phyloP scores from a whole-genome alignment of 37 sponge, comb jelly and placozoan species.

The Aphrocallistes beatrix region DNA sequence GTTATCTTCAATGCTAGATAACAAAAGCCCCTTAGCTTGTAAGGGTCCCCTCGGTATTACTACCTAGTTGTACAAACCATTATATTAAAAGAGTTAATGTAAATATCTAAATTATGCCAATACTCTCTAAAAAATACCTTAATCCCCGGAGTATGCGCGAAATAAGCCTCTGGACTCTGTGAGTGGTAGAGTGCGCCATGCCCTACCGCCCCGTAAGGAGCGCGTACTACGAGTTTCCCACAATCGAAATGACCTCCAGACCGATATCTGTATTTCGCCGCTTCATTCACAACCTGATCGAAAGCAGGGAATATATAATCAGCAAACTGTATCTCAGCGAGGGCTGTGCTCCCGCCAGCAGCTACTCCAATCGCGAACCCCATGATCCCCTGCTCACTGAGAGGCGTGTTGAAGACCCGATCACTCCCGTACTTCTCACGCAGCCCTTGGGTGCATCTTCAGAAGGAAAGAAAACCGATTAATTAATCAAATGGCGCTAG shows the following conservation, averaged over 20 bases:
- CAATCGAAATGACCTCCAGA: slow-evolving; percentile 81
- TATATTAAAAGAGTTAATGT: neutral
- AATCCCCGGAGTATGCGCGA: slow-evolving; percentile 78
- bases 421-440: slow-evolving; percentile 76
- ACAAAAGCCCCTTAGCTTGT: slow-evolving; percentile 88
- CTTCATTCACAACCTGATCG: slow-evolving; percentile 95
- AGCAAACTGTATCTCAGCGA: slow-evolving; percentile 99
- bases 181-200: slow-evolving; percentile 96
- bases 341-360: slow-evolving; percentile 78
- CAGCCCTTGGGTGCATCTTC: slow-evolving; percentile 73
- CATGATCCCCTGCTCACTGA: slow-evolving; percentile 88
- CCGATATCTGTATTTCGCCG: slow-evolving; percentile 86
- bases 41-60: slow-evolving; percentile 86
- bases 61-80: slow-evolving; percentile 33
- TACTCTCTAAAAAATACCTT: slow-evolving; percentile 36
- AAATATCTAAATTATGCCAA: neutral
- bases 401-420: slow-evolving; percentile 89
- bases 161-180: slow-evolving; percentile 88
- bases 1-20: slow-evolving; percentile 69
- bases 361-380: slow-evolving; percentile 92
- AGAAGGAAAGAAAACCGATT: no score
- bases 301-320: slow-evolving; percentile 97
- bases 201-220: slow-evolving; percentile 94
- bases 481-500: no score
- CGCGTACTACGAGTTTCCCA: slow-evolving; percentile 76